These are phyloP conservation scores for Rhinoderma darwinii DNA, from an alignment of 2,113 vertebrate species.

Conservation along the genomic window DNA sequence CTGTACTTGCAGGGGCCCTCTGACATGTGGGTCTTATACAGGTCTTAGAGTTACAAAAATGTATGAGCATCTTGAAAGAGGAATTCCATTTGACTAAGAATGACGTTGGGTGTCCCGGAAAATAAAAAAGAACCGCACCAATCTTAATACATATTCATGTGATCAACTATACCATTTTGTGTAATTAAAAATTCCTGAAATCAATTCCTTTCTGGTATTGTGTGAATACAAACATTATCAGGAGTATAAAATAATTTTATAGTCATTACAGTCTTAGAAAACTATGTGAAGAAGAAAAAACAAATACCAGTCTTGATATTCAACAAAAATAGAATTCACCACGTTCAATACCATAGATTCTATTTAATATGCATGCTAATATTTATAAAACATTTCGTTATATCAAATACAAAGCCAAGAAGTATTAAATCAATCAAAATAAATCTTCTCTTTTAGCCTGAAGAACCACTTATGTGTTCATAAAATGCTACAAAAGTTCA, in stretches of 20 bases:
- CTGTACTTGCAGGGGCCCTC: no score
- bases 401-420: neutral
- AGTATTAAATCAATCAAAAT: neutral
- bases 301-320: neutral
- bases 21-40: no score
- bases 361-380: slow-evolving; percentile 11
- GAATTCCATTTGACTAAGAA: no score
- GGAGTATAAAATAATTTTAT: neutral
- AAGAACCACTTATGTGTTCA: neutral
- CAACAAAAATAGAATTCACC: neutral
- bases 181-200: no score
- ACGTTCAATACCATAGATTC: neutral
- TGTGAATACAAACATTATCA: neutral
- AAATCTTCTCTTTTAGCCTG: neutral
- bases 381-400: neutral
- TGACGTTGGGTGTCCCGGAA: no score
- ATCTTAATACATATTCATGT: no score
- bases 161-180: no score
- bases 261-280: neutral
- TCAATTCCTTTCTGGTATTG: no score
- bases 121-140: no score
- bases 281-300: neutral
- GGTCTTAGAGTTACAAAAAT: no score
- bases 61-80: no score
- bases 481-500: neutral